Evolutionary conservation across 2,797 vertebrate species (phyloP).

Genomic region (Propithecus perrieri): DNA sequence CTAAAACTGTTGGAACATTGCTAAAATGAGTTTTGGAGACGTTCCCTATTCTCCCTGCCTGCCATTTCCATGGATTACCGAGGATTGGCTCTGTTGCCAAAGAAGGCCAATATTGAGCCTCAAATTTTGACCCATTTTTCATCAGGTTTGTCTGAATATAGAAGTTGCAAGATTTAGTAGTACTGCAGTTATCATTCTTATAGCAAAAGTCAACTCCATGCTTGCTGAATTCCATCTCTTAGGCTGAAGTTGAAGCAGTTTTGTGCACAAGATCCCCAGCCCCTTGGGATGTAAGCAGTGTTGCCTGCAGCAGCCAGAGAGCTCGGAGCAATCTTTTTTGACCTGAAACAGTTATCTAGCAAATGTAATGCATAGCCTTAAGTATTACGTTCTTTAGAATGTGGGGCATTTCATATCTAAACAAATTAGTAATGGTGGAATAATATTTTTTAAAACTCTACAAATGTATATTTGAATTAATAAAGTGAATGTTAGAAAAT

Average conservation of each 20-base stretch:
- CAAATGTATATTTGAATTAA: background rate
- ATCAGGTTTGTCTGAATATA: constrained; percentile 12
- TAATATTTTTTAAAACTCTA: background rate
- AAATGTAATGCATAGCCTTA: background rate
- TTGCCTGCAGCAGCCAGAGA: background rate
- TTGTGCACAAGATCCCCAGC: background rate
- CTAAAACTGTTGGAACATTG: background rate
- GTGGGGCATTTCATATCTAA: background rate
- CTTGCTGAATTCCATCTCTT: background rate
- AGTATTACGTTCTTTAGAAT: background rate
- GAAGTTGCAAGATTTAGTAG: background rate
- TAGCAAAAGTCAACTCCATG: background rate
- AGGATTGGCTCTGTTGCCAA: background rate
- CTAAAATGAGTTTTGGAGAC: constrained; percentile 10
- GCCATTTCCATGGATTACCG: background rate
- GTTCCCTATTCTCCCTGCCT: background rate
- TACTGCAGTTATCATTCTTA: background rate
- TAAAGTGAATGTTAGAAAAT: background rate
- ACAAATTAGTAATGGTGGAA: background rate
- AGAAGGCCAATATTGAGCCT: background rate
- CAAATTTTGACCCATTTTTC: constrained; percentile 37
- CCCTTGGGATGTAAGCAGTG: background rate
- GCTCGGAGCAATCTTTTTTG: background rate
- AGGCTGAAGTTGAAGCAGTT: background rate
- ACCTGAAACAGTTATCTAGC: background rate